Percentiles rank a stretch among this genome's conserved stretches.
phyloP scores from a whole-genome alignment of 2,113 vertebrate species.

The Cyanoramphus novaezelandiae region DNA sequence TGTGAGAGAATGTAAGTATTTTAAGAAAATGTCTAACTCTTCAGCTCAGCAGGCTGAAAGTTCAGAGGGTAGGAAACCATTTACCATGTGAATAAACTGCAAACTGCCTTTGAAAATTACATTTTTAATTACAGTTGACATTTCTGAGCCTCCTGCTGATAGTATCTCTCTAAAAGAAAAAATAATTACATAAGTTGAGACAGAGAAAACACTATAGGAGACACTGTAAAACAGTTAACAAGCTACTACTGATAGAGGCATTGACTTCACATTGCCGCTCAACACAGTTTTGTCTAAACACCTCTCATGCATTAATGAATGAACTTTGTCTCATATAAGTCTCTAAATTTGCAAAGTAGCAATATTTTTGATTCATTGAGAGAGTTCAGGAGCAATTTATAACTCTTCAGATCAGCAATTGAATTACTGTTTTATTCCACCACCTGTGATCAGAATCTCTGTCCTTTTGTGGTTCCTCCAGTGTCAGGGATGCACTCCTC shows the following conservation, averaged over 20 bases:
- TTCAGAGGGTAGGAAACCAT: conserved; percentile 66
- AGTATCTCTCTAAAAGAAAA: conserved; percentile 40
- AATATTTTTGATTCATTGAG: not conserved
- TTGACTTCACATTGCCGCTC: not conserved
- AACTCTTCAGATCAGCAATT: not conserved
- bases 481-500: not conserved
- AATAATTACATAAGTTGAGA: not conserved
- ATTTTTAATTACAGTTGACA: conserved; percentile 74
- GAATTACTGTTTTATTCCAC: not conserved
- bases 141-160: conserved; percentile 66
- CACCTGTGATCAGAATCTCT: not conserved
- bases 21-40: conserved; percentile 55
- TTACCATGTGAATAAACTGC: conserved; percentile 63
- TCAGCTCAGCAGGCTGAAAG: conserved; percentile 61
- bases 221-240: conserved; percentile 12
- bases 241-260: not conserved
- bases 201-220: not conserved
- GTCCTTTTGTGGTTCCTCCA: not conserved
- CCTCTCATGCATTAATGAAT: not conserved
- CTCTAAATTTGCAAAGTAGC: not conserved
- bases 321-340: not conserved
- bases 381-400: not conserved
- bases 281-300: conserved; percentile 11
- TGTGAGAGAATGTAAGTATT: conserved; percentile 29
- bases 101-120: conserved; percentile 71